Conservation (phyloP, 2,113 vertebrate species). For the Mus musculus region GRCm39 chr17:45754001-45754500, state of each 20-base stretch:
- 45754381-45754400: background rate
- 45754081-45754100: background rate
- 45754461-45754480: background rate
- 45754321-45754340: background rate
- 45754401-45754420: background rate
- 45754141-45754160: background rate
- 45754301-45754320: background rate
- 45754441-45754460: too few relatives aligned
- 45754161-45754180: background rate
- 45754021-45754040: background rate
- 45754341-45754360: background rate
- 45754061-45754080: background rate
- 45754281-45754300: background rate
- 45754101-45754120: background rate
- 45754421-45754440: background rate
- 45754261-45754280: background rate
- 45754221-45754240: background rate
- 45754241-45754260: background rate
- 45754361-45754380: background rate
- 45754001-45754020: background rate
- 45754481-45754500: background rate
- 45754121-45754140: background rate
- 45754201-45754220: background rate
- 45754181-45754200: background rate
- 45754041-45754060: background rate